A percentile compares a stretch with the other conserved stretches of the same genome.
These are phyloP conservation scores for Dicerorhinus sumatrensis DNA, from an alignment of 2,113 vertebrate species.

Conservation along the genomic window DNA sequence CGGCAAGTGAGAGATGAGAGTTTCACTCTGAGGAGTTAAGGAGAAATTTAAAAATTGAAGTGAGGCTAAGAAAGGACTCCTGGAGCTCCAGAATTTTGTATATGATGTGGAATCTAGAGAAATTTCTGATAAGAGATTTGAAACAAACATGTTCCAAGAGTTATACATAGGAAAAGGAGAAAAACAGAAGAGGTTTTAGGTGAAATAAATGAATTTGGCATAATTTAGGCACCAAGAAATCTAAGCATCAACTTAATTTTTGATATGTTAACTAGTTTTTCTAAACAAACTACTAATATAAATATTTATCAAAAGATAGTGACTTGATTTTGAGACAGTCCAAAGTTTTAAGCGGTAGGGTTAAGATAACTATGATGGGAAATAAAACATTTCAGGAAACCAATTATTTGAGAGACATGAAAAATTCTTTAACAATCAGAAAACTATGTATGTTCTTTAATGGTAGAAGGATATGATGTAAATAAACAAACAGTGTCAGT, in stretches of 20 bases:
- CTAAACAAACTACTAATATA: not conserved
- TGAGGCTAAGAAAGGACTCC: not conserved
- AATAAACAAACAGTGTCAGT: not conserved
- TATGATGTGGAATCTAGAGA: not conserved
- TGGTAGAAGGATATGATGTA: not conserved
- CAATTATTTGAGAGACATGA: not conserved
- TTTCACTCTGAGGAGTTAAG: not conserved
- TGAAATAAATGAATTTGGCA: not conserved
- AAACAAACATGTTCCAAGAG: not conserved
- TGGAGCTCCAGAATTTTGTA: not conserved
- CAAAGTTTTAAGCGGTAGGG: not conserved
- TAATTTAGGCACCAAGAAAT: not conserved
- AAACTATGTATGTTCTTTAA: not conserved
- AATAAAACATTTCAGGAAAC: not conserved
- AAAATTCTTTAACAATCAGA: not conserved
- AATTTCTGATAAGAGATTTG: not conserved
- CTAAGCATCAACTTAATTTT: not conserved
- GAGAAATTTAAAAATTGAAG: not conserved
- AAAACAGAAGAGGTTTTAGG: not conserved
- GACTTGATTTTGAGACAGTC: not conserved
- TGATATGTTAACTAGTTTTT: not conserved
- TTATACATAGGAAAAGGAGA: not conserved
- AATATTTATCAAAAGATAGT: not conserved
- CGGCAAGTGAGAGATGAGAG: too few relatives aligned
- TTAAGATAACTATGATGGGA: not conserved